Evolutionary conservation across 2,113 vertebrate species (phyloP).

Genomic region (Chascanopsetta lugubris): DNA sequence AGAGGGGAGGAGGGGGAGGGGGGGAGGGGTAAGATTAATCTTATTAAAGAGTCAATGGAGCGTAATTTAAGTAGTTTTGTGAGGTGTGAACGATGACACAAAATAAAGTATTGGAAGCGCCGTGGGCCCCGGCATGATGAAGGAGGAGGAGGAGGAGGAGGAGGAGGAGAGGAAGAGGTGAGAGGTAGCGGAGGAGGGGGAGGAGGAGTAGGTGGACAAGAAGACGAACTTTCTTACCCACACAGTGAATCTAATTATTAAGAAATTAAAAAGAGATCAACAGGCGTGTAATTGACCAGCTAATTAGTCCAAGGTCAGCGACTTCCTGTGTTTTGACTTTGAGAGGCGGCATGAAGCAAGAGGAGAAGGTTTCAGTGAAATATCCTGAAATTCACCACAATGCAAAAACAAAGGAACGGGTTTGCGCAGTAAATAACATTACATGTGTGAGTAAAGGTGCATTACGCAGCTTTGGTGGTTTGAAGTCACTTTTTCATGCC

Average conservation of each 20-base stretch:
- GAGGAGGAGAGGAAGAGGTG: conserved; percentile 32
- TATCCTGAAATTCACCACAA: neutral
- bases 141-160: conserved; percentile 37
- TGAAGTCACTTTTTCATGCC: no score
- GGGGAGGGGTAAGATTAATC: conserved; percentile 46
- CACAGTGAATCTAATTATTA: conserved; percentile 81
- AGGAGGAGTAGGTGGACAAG: conserved; percentile 72
- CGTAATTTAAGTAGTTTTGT: conserved; percentile 49
- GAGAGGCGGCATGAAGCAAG: neutral
- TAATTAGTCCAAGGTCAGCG: conserved; percentile 80
- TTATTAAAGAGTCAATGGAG: conserved; percentile 57
- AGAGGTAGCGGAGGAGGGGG: conserved; percentile 52
- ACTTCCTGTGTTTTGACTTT: conserved; percentile 71
- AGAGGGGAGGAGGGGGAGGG: conserved; percentile 33
- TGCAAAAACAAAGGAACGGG: conserved; percentile 10
- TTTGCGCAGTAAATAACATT: neutral
- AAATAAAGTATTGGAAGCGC: conserved; percentile 55
- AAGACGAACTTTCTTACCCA: conserved; percentile 66
- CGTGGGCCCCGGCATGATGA: conserved; percentile 34
- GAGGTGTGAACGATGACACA: conserved; percentile 50
- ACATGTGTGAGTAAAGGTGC: no score
- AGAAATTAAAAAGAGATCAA: conserved; percentile 78
- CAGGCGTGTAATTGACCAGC: conserved; percentile 81
- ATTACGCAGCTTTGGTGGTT: no score
- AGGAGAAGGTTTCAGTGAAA: conserved; percentile 8